Evolutionary conservation across 2,113 vertebrate genomes (phyloP).

Genomic region (Chaetodon trifascialis): DNA sequence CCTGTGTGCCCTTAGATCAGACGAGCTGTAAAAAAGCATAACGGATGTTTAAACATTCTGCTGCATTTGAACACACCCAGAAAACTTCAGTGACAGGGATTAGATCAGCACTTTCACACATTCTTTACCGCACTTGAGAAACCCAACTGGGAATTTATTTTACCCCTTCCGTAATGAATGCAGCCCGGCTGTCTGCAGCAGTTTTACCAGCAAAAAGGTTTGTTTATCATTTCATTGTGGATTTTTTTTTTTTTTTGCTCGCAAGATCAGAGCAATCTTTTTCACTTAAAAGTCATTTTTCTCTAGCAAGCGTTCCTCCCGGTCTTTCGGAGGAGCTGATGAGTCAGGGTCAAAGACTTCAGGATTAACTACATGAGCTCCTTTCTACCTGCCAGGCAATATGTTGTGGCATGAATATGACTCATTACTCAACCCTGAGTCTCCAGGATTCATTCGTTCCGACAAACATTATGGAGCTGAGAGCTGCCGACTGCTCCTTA

Average conservation of each 20-base stretch:
- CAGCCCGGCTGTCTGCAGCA: conserved; percentile 11
- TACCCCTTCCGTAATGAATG: conserved; percentile 25
- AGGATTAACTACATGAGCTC: conserved; percentile 26
- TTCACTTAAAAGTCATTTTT: conserved; percentile 16
- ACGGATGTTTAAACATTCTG: conserved; percentile 51
- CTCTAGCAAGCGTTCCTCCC: not conserved
- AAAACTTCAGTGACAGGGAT: conserved; percentile 32
- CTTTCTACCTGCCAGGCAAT: conserved; percentile 42
- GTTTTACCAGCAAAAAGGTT: conserved; percentile 1
- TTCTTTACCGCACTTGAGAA: conserved; percentile 30
- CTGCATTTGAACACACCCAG: conserved; percentile 49
- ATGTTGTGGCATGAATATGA: conserved; percentile 39
- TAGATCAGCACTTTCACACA: conserved; percentile 53
- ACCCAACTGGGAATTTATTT: conserved; percentile 9
- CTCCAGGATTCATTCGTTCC: not conserved
- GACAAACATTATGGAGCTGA: conserved; percentile 12
- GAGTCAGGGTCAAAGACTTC: conserved; percentile 41
- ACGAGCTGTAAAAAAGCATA: conserved; percentile 30
- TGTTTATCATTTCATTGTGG: conserved; percentile 43
- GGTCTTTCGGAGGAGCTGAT: conserved; percentile 23
- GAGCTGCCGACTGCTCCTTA: conserved; percentile 17
- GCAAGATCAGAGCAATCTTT: conserved; percentile 14
- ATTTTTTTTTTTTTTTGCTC: conserved; percentile 8
- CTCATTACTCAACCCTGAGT: conserved; percentile 39
- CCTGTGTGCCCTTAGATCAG: conserved; percentile 26